phyloP scores from a whole-genome alignment of 2,113 vertebrate genomes.

The Pseudorectes ferrugineus region DNA sequence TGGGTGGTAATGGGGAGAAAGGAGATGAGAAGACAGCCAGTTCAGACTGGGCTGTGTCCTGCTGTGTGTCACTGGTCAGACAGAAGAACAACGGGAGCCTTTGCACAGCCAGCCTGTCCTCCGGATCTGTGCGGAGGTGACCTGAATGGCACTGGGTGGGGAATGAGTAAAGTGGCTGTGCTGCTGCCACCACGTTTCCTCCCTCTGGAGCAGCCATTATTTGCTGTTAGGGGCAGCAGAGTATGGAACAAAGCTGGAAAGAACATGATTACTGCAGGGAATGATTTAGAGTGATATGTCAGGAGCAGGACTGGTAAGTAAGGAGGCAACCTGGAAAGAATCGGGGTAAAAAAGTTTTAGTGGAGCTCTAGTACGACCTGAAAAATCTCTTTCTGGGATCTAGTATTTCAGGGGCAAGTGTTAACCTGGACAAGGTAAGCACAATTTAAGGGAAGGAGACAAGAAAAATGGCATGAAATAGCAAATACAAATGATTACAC shows the following conservation, averaged over 20 bases:
- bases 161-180: neutral
- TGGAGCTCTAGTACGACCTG: neutral
- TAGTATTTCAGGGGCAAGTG: neutral
- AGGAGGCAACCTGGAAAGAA: neutral
- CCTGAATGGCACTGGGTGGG: neutral
- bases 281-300: neutral
- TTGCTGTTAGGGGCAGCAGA: neutral
- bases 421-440: neutral
- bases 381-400: neutral
- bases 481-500: neutral
- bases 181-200: neutral
- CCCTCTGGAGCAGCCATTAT: neutral
- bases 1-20: neutral
- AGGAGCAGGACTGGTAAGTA: neutral
- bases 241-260: neutral
- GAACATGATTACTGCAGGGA: neutral
- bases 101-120: neutral
- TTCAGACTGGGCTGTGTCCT: neutral
- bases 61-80: neutral
- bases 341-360: neutral
- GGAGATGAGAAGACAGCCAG: fast-evolving
- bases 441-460: neutral
- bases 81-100: fast-evolving
- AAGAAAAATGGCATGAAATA: neutral
- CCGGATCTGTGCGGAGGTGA: neutral